Conservation (phyloP, 1,140 invertebrate genomes). For the Goniozus legneri region DNA sequence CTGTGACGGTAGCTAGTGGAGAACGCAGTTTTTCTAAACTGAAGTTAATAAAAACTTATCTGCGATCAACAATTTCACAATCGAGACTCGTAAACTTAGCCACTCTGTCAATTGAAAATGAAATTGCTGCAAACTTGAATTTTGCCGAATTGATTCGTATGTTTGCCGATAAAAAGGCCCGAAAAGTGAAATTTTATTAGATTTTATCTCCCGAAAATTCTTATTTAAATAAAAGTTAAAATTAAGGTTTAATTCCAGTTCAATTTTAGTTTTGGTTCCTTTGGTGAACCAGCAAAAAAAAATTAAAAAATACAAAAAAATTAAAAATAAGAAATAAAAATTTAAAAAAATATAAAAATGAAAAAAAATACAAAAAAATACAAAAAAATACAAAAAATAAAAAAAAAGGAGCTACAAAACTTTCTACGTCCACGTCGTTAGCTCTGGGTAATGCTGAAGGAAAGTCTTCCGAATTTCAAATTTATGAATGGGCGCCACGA, state of each 20-base stretch:
- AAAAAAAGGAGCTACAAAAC: neutral
- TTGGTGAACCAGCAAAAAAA: neutral
- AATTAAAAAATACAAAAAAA: neutral
- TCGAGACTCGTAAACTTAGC: slow-evolving; percentile 9
- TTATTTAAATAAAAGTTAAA: too few species aligned
- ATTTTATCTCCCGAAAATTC: too few species aligned
- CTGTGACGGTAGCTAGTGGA: slow-evolving; percentile 20
- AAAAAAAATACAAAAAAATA: neutral
- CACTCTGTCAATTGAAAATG: slow-evolving; percentile 18
- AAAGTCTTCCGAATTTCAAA: slow-evolving; percentile 11
- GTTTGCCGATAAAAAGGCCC: slow-evolving; percentile 10
- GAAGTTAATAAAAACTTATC: slow-evolving; percentile 19
- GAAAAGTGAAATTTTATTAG: slow-evolving; percentile 9
- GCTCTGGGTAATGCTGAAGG: neutral
- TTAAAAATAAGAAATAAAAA: neutral
- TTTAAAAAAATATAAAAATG: neutral
- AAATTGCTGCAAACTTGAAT: slow-evolving; percentile 15
- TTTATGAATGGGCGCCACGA: slow-evolving; percentile 12
- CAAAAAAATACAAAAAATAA: neutral
- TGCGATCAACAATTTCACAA: slow-evolving; percentile 21
- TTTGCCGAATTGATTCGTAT: slow-evolving; percentile 7
- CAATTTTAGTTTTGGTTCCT: too few species aligned
- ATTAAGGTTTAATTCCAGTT: too few species aligned
- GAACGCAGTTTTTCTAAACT: slow-evolving; percentile 23
- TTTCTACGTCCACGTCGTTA: neutral